A percentile compares a stretch with the other conserved stretches of the same genome.
Conservation (phyloP, 2,888 invertebrate species). For the Timema podura region DNA sequence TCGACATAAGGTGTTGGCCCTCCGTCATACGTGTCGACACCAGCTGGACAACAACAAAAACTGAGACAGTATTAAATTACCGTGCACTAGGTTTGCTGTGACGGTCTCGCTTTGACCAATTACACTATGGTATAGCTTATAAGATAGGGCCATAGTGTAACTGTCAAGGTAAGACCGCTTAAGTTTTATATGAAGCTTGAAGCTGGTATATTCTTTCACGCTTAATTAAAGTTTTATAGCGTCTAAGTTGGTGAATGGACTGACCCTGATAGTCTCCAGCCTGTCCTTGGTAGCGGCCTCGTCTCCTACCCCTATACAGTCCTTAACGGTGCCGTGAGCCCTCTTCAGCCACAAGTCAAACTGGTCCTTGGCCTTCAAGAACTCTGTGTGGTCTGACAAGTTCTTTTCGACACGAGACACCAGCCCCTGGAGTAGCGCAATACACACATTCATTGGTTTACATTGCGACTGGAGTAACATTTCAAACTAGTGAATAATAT, state of each 20-base stretch:
- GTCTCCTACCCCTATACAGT: conserved; percentile 78
- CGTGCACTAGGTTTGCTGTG: conserved; percentile 1
- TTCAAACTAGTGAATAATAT: no score
- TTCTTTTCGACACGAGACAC: conserved; percentile 86
- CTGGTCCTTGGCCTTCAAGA: conserved; percentile 78
- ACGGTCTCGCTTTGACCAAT: no score
- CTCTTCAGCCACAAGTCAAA: conserved; percentile 79
- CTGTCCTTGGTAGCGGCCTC: conserved; percentile 72
- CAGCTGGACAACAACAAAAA: conserved; percentile 37
- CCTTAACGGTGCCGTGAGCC: conserved; percentile 76
- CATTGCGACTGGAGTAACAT: no score
- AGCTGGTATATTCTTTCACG: no score
- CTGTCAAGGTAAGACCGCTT: no score
- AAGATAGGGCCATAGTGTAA: no score
- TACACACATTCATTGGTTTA: no score
- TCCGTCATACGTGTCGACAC: conserved; percentile 47
- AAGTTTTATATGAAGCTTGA: no score
- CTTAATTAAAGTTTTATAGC: no score
- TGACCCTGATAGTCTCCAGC: conserved; percentile 71
- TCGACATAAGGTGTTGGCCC: conserved; percentile 73
- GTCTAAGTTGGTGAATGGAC: conserved; percentile 29
- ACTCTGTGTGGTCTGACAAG: conserved; percentile 85
- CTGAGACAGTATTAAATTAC: not conserved
- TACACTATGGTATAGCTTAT: no score
- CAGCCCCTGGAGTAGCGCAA: conserved; percentile 45